phyloP scores from a whole-genome alignment of 2,797 vertebrate species.

The Pseudocheirus occidentalis region DNA sequence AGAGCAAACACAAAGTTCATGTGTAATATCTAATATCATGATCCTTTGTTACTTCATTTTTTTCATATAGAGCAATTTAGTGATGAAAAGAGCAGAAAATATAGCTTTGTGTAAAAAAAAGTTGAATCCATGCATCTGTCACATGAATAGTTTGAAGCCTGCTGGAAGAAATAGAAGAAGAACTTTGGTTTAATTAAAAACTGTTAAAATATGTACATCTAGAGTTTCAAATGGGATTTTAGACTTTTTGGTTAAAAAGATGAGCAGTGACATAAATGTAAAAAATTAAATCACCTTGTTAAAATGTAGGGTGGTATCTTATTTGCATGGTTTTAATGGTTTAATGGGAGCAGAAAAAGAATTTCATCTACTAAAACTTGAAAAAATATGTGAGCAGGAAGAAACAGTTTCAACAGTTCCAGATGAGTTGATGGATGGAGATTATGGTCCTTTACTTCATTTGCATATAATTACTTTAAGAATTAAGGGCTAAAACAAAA shows the following conservation, averaged over 20 bases:
- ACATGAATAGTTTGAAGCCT: not conserved
- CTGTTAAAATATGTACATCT: not conserved
- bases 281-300: not conserved
- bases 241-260: not conserved
- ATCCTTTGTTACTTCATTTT: not conserved
- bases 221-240: not conserved
- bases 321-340: not conserved
- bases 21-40: not conserved
- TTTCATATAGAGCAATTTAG: not conserved
- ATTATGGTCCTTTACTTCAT: not conserved
- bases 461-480: not conserved
- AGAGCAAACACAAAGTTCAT: not conserved
- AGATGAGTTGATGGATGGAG: not conserved
- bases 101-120: not conserved
- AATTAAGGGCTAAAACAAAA: not conserved
- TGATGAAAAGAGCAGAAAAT: not conserved
- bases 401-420: not conserved
- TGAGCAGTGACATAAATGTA: not conserved
- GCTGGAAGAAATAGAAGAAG: not conserved
- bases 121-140: not conserved
- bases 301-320: not conserved
- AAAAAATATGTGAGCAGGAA: not conserved
- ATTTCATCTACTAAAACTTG: not conserved
- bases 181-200: not conserved
- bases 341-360: not conserved